Base-by-base conservation (phyloP, 2,888 invertebrate genomes). In the Lucinisca nassula region DNA sequence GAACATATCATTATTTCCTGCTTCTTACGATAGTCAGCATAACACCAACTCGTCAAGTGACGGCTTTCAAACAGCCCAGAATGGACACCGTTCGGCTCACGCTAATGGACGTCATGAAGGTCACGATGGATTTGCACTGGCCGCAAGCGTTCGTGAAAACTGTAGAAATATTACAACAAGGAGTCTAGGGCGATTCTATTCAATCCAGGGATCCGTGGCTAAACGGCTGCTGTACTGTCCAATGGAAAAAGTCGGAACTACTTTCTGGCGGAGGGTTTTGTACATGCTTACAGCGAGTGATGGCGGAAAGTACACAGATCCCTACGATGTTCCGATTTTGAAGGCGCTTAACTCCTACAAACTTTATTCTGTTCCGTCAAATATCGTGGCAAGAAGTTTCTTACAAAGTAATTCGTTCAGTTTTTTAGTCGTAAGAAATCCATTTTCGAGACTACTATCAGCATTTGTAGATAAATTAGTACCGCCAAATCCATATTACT, bases 391-490 rank as follows among this genome's bases (percentile, higher is more conserved):
- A 6, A 27, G 45, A 12, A 32, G 45, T n/a, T n/a, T 73, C 10
- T 35, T 83, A 8, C 72, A 72, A 35, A 61, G 81, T n/a, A 86
- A 77, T 80, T 70, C 72, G 0, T 89, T 89, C 45, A 81, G 37
- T 24, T 86, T 89, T 79, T 27, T 86, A 2, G 70, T 89, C 35
- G 89, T 89, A 0, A 27, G 89, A 58, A 81, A 89, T 73, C 89
- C 89, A 27, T 89, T 67, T 35, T 81, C 85, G 0, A 77, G 89
- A 58, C 72, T 89, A 4, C 51, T 89, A 4, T 85, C 89, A 21
- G 89, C 86, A 1, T 89, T 81, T 79, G 74, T 89, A 35, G 89
- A 89, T 45, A 89, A 89, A 61, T 38, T 89, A n/a, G 75, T 86
- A 0, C 77, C 85, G 17, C 89, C 85, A 6, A 89, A 89, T 81